Base-by-base conservation (phyloP, 2,113 vertebrate genomes). In the Ceyx margarethae region DNA sequence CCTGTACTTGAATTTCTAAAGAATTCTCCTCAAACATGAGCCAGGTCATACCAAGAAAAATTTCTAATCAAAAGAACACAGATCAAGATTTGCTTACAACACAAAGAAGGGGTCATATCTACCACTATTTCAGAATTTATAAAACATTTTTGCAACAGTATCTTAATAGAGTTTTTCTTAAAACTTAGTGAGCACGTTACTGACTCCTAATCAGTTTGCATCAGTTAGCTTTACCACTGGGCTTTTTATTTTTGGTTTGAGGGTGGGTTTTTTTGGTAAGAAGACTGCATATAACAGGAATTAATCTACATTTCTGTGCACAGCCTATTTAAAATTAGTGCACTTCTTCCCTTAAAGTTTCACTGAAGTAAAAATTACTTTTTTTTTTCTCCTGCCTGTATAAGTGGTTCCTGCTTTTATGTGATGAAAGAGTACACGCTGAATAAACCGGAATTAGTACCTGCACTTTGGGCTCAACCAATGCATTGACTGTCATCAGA, bases 351-450 rank as follows among this genome's bases (percentile, higher is more conserved):
- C 15, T 11, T 25, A 6, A 73, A 57, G 14, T 31, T 58, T 65
- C 29, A 16, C 28, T 54, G 35, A 57, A 48, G n/a, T 21, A 33
- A 86, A 73, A 42, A 50, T 25, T 3, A 69, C 25, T 50, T 50
- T 48, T 48, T 48, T 48, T 48, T 48, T 21, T 12, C 20, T 21
- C 46, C 20, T 48, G 20, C 46, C 46, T 48, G 8, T 50, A 50
- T 40, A 89, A 92, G 23, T 5, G 5, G 7, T 16, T 77, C 23
- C 26, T 72, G 20, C 43, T 76, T 90, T 65, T 67, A 50, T 26
- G 78, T 22, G 12, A 61, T 15, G n/a, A 60, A 90, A 67, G 11
- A 81, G 25, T 77, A 84, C 0, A 0, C 9, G 31, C 0, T 51
- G 62, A 71, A 51, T 25, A 35, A 54, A 50, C 9, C 1, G 1